Evolutionary conservation across 2,797 vertebrate species (phyloP).

Genomic region (Pangasius krempfi): DNA sequence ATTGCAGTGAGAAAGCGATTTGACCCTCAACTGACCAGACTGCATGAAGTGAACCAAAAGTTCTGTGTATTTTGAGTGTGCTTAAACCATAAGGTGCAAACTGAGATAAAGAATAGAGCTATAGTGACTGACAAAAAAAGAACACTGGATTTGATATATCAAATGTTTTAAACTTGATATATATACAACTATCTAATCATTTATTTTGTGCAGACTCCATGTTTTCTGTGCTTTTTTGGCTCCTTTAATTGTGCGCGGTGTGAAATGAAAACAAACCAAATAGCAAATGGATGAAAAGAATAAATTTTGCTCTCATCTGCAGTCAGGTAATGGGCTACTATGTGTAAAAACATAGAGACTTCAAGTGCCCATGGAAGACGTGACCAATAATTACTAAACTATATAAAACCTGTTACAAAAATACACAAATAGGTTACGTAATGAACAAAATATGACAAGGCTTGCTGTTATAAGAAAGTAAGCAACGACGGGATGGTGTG

Average conservation of each 20-base stretch:
- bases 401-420: neutral
- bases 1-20: neutral
- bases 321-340: neutral
- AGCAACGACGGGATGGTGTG: neutral
- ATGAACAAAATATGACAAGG: neutral
- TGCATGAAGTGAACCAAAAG: neutral
- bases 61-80: neutral
- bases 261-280: neutral
- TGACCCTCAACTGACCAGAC: neutral
- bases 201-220: neutral
- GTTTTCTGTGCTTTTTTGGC: neutral
- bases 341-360: neutral
- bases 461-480: neutral
- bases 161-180: neutral
- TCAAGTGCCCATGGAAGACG: neutral
- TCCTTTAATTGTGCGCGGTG: neutral
- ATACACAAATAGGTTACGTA: neutral
- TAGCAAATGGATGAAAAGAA: neutral
- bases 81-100: neutral
- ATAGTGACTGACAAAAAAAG: neutral
- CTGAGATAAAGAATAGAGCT: neutral
- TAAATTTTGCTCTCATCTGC: neutral
- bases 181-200: neutral
- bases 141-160: neutral
- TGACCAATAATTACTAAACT: neutral